Percentiles rank a stretch among this genome's conserved stretches.
These are phyloP conservation scores for Hemibagrus wyckioides DNA, from an alignment of 2,113 vertebrate species.

Conservation along the genomic window DNA sequence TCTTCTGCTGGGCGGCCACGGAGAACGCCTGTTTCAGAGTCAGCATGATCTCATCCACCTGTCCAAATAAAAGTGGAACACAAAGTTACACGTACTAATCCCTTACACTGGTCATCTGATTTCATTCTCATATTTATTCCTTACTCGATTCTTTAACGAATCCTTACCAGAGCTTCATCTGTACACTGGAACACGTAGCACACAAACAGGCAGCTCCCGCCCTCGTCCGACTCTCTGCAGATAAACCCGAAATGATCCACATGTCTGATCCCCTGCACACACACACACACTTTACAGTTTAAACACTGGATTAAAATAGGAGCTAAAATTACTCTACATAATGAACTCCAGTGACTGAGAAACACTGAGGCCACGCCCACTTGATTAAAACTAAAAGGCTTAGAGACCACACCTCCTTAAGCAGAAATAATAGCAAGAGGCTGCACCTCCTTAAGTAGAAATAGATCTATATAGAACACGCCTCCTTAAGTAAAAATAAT, in stretches of 20 bases:
- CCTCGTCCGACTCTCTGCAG: conserved; percentile 88
- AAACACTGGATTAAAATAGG: neutral
- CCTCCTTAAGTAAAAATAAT: too few relatives aligned
- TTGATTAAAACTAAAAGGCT: too few relatives aligned
- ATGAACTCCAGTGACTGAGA: too few relatives aligned
- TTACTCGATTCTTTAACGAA: neutral
- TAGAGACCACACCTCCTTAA: too few relatives aligned
- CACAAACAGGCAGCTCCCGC: conserved; percentile 89
- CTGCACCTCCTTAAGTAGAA: too few relatives aligned
- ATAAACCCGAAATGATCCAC: conserved; percentile 99
- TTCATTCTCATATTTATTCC: neutral
- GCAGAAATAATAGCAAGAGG: too few relatives aligned
- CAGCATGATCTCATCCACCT: conserved; percentile 99
- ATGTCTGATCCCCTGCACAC: conserved; percentile 86
- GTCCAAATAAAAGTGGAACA: neutral
- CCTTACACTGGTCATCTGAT: neutral
- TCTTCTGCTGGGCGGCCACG: conserved; percentile 87
- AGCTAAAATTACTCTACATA: neutral
- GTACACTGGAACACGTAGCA: conserved; percentile 97
- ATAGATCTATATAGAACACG: neutral
- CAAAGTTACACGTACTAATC: neutral
- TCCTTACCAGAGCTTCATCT: conserved; percentile 91
- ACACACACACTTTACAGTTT: neutral
- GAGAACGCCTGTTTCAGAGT: conserved; percentile 97
- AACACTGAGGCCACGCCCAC: neutral